A percentile compares a stretch with the other conserved stretches of the same genome.
These are phyloP conservation scores for Alcedo atthis DNA, from an alignment of 2,797 vertebrate species.

Conservation along the genomic window DNA sequence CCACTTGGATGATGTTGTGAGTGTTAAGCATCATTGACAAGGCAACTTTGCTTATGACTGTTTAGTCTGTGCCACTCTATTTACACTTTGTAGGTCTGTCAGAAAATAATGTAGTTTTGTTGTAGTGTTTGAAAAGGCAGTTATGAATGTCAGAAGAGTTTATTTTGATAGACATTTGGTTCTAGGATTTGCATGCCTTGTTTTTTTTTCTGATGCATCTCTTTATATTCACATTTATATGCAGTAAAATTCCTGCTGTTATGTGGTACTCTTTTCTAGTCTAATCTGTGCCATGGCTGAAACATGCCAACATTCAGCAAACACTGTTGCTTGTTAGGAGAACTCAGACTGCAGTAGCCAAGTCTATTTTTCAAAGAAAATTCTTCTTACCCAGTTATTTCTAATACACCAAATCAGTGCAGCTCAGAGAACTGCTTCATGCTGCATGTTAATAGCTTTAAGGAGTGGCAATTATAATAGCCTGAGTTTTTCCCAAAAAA, in stretches of 20 bases:
- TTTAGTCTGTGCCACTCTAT: neutral
- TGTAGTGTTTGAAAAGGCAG: neutral
- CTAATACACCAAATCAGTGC: neutral
- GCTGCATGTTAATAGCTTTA: neutral
- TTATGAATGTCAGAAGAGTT: neutral
- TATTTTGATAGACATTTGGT: neutral
- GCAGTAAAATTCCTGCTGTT: neutral
- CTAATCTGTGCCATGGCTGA: neutral
- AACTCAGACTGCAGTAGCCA: neutral
- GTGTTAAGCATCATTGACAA: neutral
- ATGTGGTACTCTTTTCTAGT: slow-evolving; percentile 26
- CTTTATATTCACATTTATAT: slow-evolving; percentile 3
- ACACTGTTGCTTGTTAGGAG: neutral
- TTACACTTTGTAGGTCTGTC: neutral
- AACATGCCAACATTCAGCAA: neutral
- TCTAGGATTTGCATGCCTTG: neutral
- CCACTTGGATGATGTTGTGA: neutral
- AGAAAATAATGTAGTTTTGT: neutral
- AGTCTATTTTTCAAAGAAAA: neutral
- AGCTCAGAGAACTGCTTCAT: neutral
- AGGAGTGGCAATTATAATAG: neutral
- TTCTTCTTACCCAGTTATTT: neutral
- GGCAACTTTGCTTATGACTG: neutral
- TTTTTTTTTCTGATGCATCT: neutral
- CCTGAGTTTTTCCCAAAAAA: neutral